Conservation (phyloP, 2,113 vertebrate genomes). For the Hymenochirus boettgeri region DNA sequence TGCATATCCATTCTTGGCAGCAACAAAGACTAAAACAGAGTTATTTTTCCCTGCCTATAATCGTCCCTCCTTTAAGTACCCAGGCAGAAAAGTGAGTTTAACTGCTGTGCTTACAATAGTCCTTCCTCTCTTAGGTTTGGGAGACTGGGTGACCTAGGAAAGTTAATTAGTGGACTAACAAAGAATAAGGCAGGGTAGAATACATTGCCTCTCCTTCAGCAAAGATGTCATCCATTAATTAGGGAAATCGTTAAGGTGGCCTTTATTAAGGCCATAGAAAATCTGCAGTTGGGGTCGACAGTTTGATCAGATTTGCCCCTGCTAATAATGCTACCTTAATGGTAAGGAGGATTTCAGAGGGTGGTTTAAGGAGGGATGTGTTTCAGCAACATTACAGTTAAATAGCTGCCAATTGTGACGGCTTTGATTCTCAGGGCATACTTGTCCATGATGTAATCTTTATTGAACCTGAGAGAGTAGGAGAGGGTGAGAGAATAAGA, state of each 20-base stretch:
- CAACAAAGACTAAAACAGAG: constrained; percentile 96
- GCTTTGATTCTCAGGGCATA: constrained; percentile 96
- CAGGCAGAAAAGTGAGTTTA: constrained; percentile 99
- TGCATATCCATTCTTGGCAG: constrained; percentile 84
- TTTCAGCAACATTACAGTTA: constrained; percentile 85
- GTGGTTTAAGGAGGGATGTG: constrained; percentile 63
- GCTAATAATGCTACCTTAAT: constrained; percentile 81
- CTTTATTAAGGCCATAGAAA: constrained; percentile 97
- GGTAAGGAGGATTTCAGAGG: constrained; percentile 62
- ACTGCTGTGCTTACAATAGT: constrained; percentile 95
- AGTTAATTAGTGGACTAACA: constrained; percentile 99
- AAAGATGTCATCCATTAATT: constrained; percentile 99
- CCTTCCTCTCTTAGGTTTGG: constrained; percentile 99
- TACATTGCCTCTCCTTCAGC: constrained; percentile 98
- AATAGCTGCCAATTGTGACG: constrained; percentile 81
- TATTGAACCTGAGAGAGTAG: constrained; percentile 89
- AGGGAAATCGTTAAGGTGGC: constrained; percentile 99
- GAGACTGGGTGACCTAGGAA: constrained; percentile 99
- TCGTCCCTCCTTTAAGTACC: constrained; percentile 95
- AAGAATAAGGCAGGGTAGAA: constrained; percentile 98
- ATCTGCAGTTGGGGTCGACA: constrained; percentile 89
- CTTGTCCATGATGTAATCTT: constrained; percentile 97
- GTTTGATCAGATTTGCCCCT: constrained; percentile 96
- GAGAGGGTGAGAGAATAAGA: constrained; percentile 59
- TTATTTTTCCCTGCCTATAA: constrained; percentile 98